Conservation (phyloP, 53 echinoderm and acorn worm genomes). For the Holothuria leucospilota region DNA sequence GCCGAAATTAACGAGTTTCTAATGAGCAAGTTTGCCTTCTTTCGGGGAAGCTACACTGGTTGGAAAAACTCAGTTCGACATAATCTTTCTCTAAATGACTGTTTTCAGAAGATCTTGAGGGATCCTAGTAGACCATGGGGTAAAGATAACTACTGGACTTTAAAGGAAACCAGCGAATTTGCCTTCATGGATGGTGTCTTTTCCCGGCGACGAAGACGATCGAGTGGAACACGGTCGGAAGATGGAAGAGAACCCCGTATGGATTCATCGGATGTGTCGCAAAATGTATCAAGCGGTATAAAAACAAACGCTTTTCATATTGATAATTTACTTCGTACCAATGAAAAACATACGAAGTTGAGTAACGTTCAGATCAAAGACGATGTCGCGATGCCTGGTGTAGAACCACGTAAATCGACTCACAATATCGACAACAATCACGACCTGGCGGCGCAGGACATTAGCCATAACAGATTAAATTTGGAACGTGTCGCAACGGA, state of each 20-base stretch:
- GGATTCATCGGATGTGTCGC: neutral
- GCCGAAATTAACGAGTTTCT: constrained; percentile 96
- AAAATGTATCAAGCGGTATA: neutral
- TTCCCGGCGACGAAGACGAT: constrained; percentile 83
- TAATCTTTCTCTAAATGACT: constrained; percentile 95
- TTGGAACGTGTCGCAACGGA: too few relatives aligned
- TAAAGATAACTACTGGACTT: constrained; percentile 98
- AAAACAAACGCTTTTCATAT: constrained; percentile 10
- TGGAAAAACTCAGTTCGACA: constrained; percentile 98
- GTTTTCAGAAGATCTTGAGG: constrained; percentile 90
- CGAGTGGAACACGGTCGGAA: neutral
- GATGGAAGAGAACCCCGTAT: too few relatives aligned
- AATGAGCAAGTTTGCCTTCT: constrained; percentile 93
- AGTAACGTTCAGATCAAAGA: neutral
- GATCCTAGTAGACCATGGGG: constrained; percentile 97
- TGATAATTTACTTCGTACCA: constrained; percentile 12
- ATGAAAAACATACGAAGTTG: neutral
- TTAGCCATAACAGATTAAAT: too few relatives aligned
- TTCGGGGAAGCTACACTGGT: constrained; percentile 91
- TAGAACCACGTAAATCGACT: too few relatives aligned
- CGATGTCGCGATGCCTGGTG: too few relatives aligned
- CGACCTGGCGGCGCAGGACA: too few relatives aligned
- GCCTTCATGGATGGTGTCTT: constrained; percentile 93
- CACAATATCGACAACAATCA: too few relatives aligned
- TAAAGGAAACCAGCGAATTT: constrained; percentile 92